Percentiles rank a stretch among this genome's conserved stretches.
phyloP scores from a whole-genome alignment of 2,797 vertebrate genomes.

The Tokudaia tokunoshimensis region DNA sequence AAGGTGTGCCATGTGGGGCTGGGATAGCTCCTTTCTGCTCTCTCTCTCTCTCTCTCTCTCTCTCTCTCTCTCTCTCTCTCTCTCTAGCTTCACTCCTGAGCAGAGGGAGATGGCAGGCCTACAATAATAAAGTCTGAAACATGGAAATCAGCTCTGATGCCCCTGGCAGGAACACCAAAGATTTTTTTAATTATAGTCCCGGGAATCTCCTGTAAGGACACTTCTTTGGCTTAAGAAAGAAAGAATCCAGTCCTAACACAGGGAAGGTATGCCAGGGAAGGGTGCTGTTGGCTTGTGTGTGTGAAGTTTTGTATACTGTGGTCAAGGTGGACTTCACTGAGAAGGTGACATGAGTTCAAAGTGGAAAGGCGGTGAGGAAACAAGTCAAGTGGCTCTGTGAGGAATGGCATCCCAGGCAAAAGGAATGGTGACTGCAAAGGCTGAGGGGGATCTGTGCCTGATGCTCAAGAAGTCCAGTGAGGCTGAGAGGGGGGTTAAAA shows the following conservation, averaged over 20 bases:
- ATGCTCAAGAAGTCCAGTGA: background rate
- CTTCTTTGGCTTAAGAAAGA: background rate
- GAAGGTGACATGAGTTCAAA: background rate
- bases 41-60: background rate
- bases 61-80: no score
- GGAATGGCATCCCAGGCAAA: background rate
- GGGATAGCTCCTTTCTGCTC: background rate
- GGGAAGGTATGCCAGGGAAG: background rate
- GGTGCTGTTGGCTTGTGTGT: background rate
- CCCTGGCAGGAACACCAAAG: background rate
- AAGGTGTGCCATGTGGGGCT: background rate
- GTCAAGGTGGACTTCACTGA: background rate
- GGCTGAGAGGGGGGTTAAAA: background rate
- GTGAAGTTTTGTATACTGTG: background rate
- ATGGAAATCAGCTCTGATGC: background rate
- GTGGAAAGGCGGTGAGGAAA: background rate
- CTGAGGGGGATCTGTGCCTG: background rate
- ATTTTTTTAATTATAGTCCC: background rate
- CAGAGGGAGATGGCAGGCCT: background rate
- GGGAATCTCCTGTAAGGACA: background rate
- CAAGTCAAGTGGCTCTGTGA: background rate
- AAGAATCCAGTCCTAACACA: background rate
- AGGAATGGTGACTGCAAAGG: background rate
- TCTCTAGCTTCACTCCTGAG: background rate
- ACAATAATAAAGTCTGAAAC: slow-evolving; percentile 11